Evolutionary conservation across 2,113 vertebrate species (phyloP), one percentile per base, ranked within the genome.

Genomic region (Ceyx melanurus): DNA sequence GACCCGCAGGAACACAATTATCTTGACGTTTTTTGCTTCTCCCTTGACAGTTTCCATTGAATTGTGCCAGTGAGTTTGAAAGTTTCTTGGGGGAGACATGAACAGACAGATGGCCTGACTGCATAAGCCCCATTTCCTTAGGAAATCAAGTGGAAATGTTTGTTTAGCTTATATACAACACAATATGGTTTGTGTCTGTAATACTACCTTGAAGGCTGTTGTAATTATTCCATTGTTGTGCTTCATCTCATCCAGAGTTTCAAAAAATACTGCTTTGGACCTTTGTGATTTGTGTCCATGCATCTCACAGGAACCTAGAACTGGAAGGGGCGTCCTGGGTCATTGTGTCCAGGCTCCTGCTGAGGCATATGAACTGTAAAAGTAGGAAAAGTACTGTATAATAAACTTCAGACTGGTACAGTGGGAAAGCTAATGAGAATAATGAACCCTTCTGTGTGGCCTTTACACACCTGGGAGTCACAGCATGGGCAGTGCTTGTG

Each of bases 361-460:
- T 1, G 82, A 95, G 96, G 89, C 97, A 82, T 58, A 90, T 94
- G 96, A 91, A 88, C 94, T 96, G 93, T 95, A 95, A 94, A 96
- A 96, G 83, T 93, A 97, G 93, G 96, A 97, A 37, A 84, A 96
- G 82, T 91, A 82, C 68, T 86, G 56, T 82, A 72, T 93, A 95
- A 77, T 95, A 95, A 97, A 95, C 50, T 93, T 87, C 81, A 93
- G 85, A 90, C 86, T 62, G 92, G 87, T 95, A 90, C 85, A 92
- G 82, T 90, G 82, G 89, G 93, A 95, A 92, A 91, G 75, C 76
- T 93, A 93, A 91, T 94, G 89, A 95, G 94, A 96, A 92, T 92
- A 95, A 94, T 94, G 96, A 97, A 97, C 93, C 51, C 53, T 78
- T 94, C 93, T 22, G 33, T 95, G 96, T 96, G 93, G 92, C 96